Evolutionary conservation across 2,888 invertebrate species (phyloP), one percentile per base, ranked within the genome.

Genomic region (Plutella xylostella): DNA sequence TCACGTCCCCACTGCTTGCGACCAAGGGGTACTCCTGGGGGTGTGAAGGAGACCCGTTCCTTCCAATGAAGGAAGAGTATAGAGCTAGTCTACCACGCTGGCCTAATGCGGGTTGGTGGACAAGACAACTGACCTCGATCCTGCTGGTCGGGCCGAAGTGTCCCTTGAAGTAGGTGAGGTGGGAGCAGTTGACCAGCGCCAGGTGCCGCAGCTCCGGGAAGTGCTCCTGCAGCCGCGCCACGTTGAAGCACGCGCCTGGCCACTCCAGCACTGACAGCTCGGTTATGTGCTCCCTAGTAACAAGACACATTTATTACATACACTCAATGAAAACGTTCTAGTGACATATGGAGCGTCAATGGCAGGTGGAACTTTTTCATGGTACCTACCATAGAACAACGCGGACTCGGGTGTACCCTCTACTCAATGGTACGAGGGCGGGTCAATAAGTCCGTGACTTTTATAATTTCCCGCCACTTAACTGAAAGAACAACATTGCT

Each of bases 161-260:
- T 12, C 82, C 82, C 46, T 64, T 72, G 48, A 82, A 75, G n/a
- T 43, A 57, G 44, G 56, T 63, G 22, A 82, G 53, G 2, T 46
- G 44, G 1, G 75, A 67, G 50, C 75, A 72, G 55, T 82, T 78
- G 37, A 68, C 54, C 40, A 82, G 52, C 48, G 77, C 73, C 42
- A 82, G 52, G 12, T 51, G 48, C 2, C 53, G 51, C 2, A 83
- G 58, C 21, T 61, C 63, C 0, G 82, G 82, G 45, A 74, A 82
- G 52, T 68, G 63, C 35, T 64, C 57, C 49, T 75, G 69, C n/a
- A 83, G 58, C 1, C 60, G 57, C 2, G 57, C 66, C 4, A 77
- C 51, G 49, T 78, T 68, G 46, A 83, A 56, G 52, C 82, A 83
- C 19, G 62, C 53, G 1, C 77, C 78, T 0, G 78, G 71, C 77